A percentile compares a stretch with the other conserved stretches of the same genome.
phyloP scores from a whole-genome alignment of 2,888 invertebrate species.

The Drosophila picticornis region DNA sequence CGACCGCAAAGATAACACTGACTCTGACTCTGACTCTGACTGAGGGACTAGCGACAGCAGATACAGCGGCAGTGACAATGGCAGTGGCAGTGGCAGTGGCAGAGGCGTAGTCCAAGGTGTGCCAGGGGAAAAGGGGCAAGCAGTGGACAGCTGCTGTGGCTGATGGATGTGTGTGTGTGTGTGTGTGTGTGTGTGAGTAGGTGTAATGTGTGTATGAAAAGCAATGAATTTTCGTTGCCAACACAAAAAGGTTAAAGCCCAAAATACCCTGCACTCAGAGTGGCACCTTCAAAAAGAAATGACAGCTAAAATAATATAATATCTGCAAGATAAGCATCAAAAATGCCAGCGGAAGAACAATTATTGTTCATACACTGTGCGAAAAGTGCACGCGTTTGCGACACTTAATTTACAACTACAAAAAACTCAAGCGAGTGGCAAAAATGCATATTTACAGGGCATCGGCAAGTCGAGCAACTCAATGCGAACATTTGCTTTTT shows the following conservation, averaged over 20 bases:
- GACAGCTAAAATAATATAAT: neutral
- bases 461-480: conserved; percentile 15
- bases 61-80: conserved; percentile 18
- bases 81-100: conserved; percentile 3
- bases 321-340: neutral
- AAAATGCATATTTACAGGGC: neutral
- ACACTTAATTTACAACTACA: neutral
- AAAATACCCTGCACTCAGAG: conserved; percentile 12
- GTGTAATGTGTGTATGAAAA: conserved; percentile 38
- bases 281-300: neutral
- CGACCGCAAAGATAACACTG: conserved; percentile 81
- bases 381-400: neutral
- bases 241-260: conserved; percentile 17
- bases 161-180: conserved; percentile 28
- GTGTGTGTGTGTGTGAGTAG: conserved; percentile 26
- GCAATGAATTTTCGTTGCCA: conserved; percentile 34
- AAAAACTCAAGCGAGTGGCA: neutral
- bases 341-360: neutral
- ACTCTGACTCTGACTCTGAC: conserved; percentile 61
- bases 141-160: conserved; percentile 19
- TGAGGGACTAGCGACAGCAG: conserved; percentile 22
- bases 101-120: neutral
- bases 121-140: neutral
- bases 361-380: neutral
- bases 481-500: neutral